A percentile compares a stretch with the other conserved stretches of the same genome.
Conservation (phyloP, 2,797 vertebrate species). For the Mormyrops boulengeri region DNA sequence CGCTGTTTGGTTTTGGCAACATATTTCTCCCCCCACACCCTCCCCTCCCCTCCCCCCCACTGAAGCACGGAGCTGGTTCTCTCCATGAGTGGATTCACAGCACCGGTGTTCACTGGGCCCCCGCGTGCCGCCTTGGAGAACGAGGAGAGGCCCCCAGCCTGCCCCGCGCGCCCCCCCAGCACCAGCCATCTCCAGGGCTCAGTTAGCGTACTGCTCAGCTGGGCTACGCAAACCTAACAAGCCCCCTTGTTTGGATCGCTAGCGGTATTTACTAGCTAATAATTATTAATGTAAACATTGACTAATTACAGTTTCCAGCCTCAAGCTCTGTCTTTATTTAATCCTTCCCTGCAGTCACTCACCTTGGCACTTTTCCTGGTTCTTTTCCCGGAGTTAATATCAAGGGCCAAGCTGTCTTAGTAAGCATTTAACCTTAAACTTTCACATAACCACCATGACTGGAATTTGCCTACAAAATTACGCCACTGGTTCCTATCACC, state of each 20-base stretch:
- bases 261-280: neutral
- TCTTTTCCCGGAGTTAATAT: neutral
- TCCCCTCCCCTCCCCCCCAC: neutral
- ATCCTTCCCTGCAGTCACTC: neutral
- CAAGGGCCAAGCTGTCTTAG: neutral
- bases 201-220: neutral
- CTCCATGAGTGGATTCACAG: neutral
- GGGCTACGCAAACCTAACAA: neutral
- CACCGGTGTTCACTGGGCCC: neutral
- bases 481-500: neutral
- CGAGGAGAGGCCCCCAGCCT: neutral
- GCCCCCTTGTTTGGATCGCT: neutral
- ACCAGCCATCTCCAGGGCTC: neutral
- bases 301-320: neutral
- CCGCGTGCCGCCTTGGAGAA: neutral
- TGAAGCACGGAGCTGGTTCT: conserved; percentile 19
- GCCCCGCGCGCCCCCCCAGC: neutral
- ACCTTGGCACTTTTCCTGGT: neutral
- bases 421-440: neutral
- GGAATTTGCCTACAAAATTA: neutral
- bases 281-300: conserved; percentile 1
- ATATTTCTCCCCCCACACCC: conserved; percentile 13
- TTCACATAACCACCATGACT: neutral
- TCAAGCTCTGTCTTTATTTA: neutral
- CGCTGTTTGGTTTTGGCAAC: neutral